Evolutionary conservation across 2,797 vertebrate species (phyloP).

Genomic region (Acridotheres tristis): DNA sequence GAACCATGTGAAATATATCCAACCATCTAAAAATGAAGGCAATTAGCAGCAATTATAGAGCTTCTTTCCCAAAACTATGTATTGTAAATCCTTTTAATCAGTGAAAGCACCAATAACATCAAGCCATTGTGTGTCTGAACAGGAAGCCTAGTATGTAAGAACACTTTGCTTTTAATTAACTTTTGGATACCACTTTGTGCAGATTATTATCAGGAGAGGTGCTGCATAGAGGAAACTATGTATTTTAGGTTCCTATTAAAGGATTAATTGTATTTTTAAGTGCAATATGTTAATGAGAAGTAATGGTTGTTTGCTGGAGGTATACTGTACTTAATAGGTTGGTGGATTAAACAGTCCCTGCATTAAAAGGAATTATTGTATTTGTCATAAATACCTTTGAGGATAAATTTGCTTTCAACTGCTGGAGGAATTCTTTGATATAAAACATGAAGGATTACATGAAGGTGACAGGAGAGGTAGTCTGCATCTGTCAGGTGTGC

Average conservation of each 20-base stretch:
- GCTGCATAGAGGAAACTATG: constrained; percentile 55
- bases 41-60: constrained; percentile 67
- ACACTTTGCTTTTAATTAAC: constrained; percentile 58
- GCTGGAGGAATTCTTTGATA: constrained; percentile 74
- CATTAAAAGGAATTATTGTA: constrained; percentile 75
- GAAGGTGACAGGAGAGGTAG: constrained; percentile 73
- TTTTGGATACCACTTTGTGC: constrained; percentile 51
- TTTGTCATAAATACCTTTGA: constrained; percentile 78
- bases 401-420: constrained; percentile 74
- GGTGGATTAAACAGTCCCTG: constrained; percentile 68
- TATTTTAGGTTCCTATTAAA: constrained; percentile 64
- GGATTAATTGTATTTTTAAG: constrained; percentile 71
- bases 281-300: constrained; percentile 59
- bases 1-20: constrained; percentile 54
- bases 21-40: constrained; percentile 52
- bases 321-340: constrained; percentile 48
- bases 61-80: constrained; percentile 58
- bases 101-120: neutral
- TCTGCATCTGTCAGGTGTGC: constrained; percentile 81
- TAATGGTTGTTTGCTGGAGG: constrained; percentile 69
- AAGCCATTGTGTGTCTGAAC: constrained; percentile 30
- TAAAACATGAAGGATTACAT: constrained; percentile 74
- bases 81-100: constrained; percentile 67
- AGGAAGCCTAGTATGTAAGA: constrained; percentile 36
- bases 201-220: constrained; percentile 23